Conservation (phyloP, 37 sponge, comb jelly and placozoan species). For the Cliona cf. orientalis region DNA sequence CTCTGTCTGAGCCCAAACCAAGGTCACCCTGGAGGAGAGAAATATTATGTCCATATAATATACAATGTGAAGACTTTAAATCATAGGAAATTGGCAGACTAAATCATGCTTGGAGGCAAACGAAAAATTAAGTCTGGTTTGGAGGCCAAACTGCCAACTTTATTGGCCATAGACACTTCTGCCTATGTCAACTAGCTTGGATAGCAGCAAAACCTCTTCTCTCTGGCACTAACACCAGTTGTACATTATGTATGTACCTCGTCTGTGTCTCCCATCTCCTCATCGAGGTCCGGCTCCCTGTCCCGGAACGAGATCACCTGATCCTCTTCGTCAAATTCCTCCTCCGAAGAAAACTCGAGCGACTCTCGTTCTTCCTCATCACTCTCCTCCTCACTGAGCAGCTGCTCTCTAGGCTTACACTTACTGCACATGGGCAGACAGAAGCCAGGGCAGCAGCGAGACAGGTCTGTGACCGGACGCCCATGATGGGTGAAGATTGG, state of each 20-base stretch:
- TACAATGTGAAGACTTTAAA: no score
- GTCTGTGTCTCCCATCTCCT: neutral
- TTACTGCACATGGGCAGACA: conserved; percentile 42
- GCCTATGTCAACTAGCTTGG: no score
- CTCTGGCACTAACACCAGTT: no score
- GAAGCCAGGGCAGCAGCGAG: conserved; percentile 13
- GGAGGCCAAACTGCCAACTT: no score
- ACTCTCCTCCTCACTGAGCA: conserved; percentile 24
- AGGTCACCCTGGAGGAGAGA: conserved; percentile 34
- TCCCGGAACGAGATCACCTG: conserved; percentile 42
- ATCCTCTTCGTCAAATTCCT: conserved; percentile 18
- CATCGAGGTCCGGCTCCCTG: conserved; percentile 9
- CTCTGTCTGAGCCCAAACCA: conserved; percentile 36
- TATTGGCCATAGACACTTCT: no score
- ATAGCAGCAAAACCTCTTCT: neutral
- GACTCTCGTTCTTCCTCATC: conserved; percentile 11
- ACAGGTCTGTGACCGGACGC: conserved; percentile 20
- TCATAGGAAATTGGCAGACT: no score
- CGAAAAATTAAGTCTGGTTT: no score
- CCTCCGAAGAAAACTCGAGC: neutral
- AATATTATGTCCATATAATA: no score
- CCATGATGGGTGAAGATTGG: conserved; percentile 80
- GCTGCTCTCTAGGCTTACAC: conserved; percentile 45
- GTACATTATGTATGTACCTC: no score
- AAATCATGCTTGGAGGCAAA: no score